Evolutionary conservation across 2,888 invertebrate genomes (phyloP), one percentile per base, ranked within the genome.

Genomic region (Drosophila paramelanica): DNA sequence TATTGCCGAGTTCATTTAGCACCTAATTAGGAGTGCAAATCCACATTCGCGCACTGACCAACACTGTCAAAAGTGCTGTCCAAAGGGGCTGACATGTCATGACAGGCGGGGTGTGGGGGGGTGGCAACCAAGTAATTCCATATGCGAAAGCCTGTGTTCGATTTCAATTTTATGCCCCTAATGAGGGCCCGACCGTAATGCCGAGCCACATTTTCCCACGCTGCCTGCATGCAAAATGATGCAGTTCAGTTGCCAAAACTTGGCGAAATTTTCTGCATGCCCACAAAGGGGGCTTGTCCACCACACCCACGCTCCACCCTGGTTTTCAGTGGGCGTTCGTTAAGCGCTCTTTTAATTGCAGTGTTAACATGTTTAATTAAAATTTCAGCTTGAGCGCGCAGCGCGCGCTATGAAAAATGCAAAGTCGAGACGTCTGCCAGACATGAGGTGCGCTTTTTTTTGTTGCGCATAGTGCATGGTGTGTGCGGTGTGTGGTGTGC

Each of bases 301-400:
- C 38, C 20, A 1, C 20, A 13, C 3, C n/a, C 6, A 10, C 1
- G 5, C 38, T 3, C 8, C 17, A 49, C 23, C 10, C n/a, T 17
- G 31, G 11, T 36, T 13, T 5, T 1, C 36, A 5, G 13, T 36
- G 36, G 47, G 36, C 41, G 39, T 45, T 43, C 56, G 68, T 52
- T 80, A 43, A 66, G 65, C 67, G 61, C 65, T 51, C 67, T 71
- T 83, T 87, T 84, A 82, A 82, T 82, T 84, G 82, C 87, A 83
- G 75, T 81, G 87, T 81, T 87, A 81, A 82, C 84, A 84, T 87
- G 81, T 87, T 82, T 82, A 87, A 82, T 82, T 87, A 82, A 87
- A 87, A 87, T 87, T 82, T 76, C 84, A 73, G 84, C 82, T 81
- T 70, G 78, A 81, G 67, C 69, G 81, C 81, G 64, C 66, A 56